Percentiles rank a stretch among this genome's conserved stretches.
phyloP scores from a whole-genome alignment of 30 jellyfish, hydroid and myxozoan species.

The Cassiopea xamachana region DNA sequence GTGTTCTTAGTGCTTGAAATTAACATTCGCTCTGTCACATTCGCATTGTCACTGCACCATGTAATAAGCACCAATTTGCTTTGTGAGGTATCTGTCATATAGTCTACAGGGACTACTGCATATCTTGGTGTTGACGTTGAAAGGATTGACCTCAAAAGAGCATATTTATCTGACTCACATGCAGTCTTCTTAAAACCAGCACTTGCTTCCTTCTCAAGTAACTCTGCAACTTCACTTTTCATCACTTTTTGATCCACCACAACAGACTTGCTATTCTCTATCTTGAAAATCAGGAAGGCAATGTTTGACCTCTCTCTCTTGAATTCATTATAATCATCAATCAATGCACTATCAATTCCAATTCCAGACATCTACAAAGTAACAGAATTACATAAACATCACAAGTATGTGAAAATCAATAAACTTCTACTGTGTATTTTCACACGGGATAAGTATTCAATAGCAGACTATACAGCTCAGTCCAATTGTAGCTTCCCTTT shows the following conservation, averaged over 20 bases:
- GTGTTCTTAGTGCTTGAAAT: conserved; percentile 1
- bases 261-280: neutral
- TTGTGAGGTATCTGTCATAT: neutral
- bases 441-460: too few species aligned
- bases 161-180: conserved; percentile 6
- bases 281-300: conserved; percentile 13
- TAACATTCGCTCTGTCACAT: conserved; percentile 10
- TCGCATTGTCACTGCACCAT: conserved; percentile 20
- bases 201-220: conserved; percentile 11
- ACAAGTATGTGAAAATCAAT: too few species aligned
- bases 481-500: too few species aligned
- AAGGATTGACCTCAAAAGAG: conserved; percentile 13
- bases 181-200: neutral
- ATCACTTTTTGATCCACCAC: conserved; percentile 8
- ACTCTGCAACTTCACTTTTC: conserved; percentile 2
- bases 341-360: neutral
- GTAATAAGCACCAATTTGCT: neutral
- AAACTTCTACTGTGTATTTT: too few species aligned
- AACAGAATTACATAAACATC: too few species aligned
- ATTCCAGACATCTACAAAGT: conserved; percentile 18
- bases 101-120: neutral
- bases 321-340: neutral
- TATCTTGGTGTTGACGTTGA: conserved; percentile 4
- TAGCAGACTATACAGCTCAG: too few species aligned
- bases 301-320: neutral